Evolutionary conservation across 1,140 invertebrate genomes (phyloP), one percentile per base, ranked within the genome.

Genomic region (Heliconius hermathena): DNA sequence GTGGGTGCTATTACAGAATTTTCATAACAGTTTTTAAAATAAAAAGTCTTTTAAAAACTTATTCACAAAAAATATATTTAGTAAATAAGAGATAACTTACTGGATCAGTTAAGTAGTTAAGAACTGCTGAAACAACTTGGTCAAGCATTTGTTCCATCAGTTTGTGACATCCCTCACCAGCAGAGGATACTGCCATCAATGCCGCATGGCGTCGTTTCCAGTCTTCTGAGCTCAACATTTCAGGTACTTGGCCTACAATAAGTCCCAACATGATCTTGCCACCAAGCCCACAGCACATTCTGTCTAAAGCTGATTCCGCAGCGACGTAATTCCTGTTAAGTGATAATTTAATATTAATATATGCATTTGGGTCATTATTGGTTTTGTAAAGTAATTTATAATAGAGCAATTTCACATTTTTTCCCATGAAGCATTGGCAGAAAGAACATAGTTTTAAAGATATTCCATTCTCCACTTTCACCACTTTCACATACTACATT

Each of bases 141-240:
- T 97, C 96, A 4, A 99, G 95, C 95, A 99, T 97, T 60, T 96
- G 95, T 93, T 99, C 98, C 99, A 99, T 99, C 93, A 99, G 98
- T 92, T 99, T 98, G 89, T 99, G 98, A 88, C 99, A 99, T 20
- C 99, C 99, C 95, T 99, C 99, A 1, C 99, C 99, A 77, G 99
- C 98, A 11, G 99, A 98, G 18, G 99, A 99, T 33, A 99, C 97
- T 6, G 99, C 99, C 99, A 99, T 99, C 26, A 99, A 96, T 20
- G 98, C 99, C 73, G 99, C 99, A 92, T 99, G 98, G 36, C 99
- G 95, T 81, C 97, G 96, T 85, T 97, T 97, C 97, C 98, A 98
- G 89, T 98, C 96, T 73, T 96, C 91, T 85, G 97, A 97, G n/a
- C 95, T 95, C 83, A 99, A 95, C 98, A 99, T 99, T 33, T 95